phyloP scores from a whole-genome alignment of 53 echinoderm and acorn worm species.

The Stichopus horrens region DNA sequence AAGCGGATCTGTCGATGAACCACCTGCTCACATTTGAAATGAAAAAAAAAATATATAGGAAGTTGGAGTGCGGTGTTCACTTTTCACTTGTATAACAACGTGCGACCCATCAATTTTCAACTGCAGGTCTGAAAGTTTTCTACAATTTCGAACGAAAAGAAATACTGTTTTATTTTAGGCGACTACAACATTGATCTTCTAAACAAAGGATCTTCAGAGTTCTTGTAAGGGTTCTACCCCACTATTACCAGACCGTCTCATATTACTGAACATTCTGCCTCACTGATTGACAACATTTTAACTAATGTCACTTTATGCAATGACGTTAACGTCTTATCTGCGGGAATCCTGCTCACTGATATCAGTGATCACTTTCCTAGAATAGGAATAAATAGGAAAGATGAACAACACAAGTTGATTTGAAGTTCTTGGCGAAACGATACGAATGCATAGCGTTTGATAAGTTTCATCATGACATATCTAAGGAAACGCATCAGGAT shows the following conservation, averaged over 20 bases:
- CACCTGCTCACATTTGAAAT: too few relatives aligned
- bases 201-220: background rate
- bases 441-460: background rate
- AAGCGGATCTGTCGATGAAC: too few relatives aligned
- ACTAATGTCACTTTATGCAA: background rate
- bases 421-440: background rate
- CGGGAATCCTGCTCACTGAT: background rate
- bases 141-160: too few relatives aligned
- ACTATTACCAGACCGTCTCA: background rate
- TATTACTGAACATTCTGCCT: background rate
- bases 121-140: too few relatives aligned
- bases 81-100: too few relatives aligned
- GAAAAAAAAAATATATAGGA: too few relatives aligned
- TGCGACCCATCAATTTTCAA: too few relatives aligned
- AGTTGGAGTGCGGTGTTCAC: too few relatives aligned
- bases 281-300: background rate
- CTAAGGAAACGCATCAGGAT: background rate
- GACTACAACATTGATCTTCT: too few relatives aligned
- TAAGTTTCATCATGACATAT: background rate
- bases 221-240: background rate
- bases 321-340: background rate
- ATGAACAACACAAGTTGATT: background rate
- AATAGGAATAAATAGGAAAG: background rate
- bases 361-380: background rate
- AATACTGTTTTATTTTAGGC: too few relatives aligned